Base-by-base conservation (phyloP, 2,797 vertebrate species). In the Enteromius trimaculatus region DNA sequence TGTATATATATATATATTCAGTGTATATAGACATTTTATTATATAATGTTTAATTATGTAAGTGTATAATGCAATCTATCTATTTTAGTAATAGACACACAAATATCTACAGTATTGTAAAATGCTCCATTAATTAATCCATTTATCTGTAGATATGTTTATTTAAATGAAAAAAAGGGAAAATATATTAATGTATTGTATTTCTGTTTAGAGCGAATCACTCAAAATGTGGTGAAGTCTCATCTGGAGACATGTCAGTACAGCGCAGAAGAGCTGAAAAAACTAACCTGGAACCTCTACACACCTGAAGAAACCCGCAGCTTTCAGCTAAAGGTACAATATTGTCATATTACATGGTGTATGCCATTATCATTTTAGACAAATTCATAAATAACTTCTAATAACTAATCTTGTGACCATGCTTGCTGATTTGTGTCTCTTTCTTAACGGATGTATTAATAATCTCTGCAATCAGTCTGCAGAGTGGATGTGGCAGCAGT, bases 401-500 rank as follows among this genome's bases (percentile, higher is more conserved):
- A n/a, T n/a, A n/a, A n/a, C n/a, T n/a, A 19, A 2, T 42, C 60
- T 19, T 47, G 23, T 53, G 29, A 6, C 14, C 34, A 21, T 60
- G 47, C 39, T 23, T 3, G 31, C 37, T 53, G 84, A 47, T 34
- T n/a, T n/a, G 4, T n/a, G 1, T 39, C 49, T 55, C 60, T 19
- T 21, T 66, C 42, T 58, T 6, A 66, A 55, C 4, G 3, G 3
- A 6, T 68, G 66, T 39, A 60, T 72, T 80, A 62, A 83, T 53
- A 34, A 44, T 64, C 72, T 6, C 13, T 77, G 5, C 83, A 31
- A 11, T 3, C 92, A 98, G 97, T 95, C 96, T 80, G 95, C 96
- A 0, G 97, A 98, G 90, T 95, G 93, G 92, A 96, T 97, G 96
- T 97, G 97, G 97, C 96, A 97, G 89, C 94, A 96, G 90, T 98